Base-by-base conservation (phyloP, 1,140 invertebrate species). In the Drosophila sturtevanti region DNA sequence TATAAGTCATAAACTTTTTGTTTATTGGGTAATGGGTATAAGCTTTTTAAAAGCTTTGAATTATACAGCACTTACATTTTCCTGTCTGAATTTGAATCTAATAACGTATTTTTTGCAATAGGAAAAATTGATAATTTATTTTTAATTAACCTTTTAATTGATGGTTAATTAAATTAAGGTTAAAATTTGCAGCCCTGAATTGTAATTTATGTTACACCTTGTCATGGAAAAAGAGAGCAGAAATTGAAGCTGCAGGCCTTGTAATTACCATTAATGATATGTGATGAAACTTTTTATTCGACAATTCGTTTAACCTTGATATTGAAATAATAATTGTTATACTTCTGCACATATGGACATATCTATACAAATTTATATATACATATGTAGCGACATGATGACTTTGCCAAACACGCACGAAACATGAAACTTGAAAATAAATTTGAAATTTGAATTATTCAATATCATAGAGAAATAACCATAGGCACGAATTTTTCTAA, bases 401-500 rank as follows among this genome's bases (percentile, higher is more conserved):
- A 68, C 24, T 6, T 58, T 63, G 55, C 63, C 5, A 52, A 51
- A 55, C 81, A 85, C 69, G 77, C 61, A 59, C 51, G 38, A 65
- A 56, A 66, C 54, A 70, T 44, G 55, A 48, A 54, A 18, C 31
- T 11, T 48, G 41, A 63, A 34, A 56, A 74, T 24, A 58, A 48
- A 48, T 48, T 21, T 18, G 4, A 11, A 44, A 48, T 48, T 48
- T 48, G 41, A 48, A 48, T 48, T 71, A 85, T 80, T 85, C 73
- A 77, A 62, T 66, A 52, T 59, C 74, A 68, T 81, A 21, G 6
- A 44, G 38, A 54, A 52, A 55, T 60, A 55, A 16, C 60, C 56
- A 68, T 59, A 67, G 34, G 12, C 63, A 73, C 65, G 78, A 63
- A 63, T 21, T 81, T 68, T 70, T 22, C 73, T 68, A 66, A 86